A percentile compares a stretch with the other conserved stretches of the same genome.
These are phyloP conservation scores for Labrus mixtus DNA, from an alignment of 2,113 vertebrate species.

Conservation along the genomic window DNA sequence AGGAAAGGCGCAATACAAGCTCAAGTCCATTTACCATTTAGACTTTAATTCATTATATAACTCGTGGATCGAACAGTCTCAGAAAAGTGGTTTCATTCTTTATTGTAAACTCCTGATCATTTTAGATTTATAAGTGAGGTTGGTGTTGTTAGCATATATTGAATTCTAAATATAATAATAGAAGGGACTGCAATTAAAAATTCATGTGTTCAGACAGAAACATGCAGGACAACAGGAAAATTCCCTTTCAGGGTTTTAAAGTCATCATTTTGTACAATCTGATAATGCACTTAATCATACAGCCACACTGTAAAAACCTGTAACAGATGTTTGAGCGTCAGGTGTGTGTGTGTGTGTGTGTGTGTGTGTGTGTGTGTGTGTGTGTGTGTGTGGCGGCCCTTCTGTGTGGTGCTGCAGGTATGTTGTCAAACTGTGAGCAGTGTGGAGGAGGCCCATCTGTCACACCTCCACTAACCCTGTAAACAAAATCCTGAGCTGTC, in stretches of 20 bases:
- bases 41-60: too few relatives aligned
- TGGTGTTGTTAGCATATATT: too few relatives aligned
- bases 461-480: constrained; percentile 50
- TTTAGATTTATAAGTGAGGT: too few relatives aligned
- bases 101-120: too few relatives aligned
- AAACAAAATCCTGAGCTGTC: constrained; percentile 74
- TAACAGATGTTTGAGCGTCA: constrained; percentile 47
- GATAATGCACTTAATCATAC: not conserved
- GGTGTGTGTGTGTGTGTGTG: constrained; percentile 25
- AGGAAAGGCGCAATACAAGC: too few relatives aligned
- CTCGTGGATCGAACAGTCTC: too few relatives aligned
- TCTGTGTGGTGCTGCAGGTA: constrained; percentile 53
- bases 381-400: constrained; percentile 42
- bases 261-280: too few relatives aligned
- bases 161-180: too few relatives aligned
- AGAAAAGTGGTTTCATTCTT: too few relatives aligned
- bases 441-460: constrained; percentile 78
- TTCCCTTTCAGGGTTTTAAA: too few relatives aligned
- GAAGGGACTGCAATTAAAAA: too few relatives aligned
- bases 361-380: constrained; percentile 32
- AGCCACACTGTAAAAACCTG: not conserved
- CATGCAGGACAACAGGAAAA: not conserved
- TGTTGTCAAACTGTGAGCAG: constrained; percentile 64
- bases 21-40: too few relatives aligned
- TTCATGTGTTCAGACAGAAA: not conserved